Percentiles rank a stretch among this genome's conserved stretches.
Conservation (phyloP, 2,888 invertebrate species). For the Polyommatus icarus region DNA sequence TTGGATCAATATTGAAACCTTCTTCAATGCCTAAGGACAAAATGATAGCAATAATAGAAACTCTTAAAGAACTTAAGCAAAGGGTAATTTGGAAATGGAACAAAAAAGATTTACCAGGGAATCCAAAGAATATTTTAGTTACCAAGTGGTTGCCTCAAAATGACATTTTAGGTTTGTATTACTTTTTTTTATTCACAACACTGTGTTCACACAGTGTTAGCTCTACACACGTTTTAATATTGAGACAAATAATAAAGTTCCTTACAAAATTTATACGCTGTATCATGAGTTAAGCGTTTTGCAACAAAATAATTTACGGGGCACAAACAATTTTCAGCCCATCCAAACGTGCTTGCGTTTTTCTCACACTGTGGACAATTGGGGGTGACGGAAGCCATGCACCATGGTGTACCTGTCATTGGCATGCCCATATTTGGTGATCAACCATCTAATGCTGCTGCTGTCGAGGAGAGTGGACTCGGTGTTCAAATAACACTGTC, state of each 20-base stretch:
- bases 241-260: not conserved
- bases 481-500: slow-evolving; percentile 71
- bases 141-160: slow-evolving; percentile 86
- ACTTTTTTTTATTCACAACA: not conserved
- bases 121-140: slow-evolving; percentile 82
- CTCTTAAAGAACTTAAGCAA: slow-evolving; percentile 82
- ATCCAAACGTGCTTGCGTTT: slow-evolving; percentile 81
- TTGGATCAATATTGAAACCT: slow-evolving; percentile 86
- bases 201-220: too few relatives aligned
- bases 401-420: slow-evolving; percentile 81
- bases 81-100: slow-evolving; percentile 88
- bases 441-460: slow-evolving; percentile 79
- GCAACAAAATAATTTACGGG: not conserved
- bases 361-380: slow-evolving; percentile 81
- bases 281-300: not conserved
- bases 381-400: slow-evolving; percentile 80
- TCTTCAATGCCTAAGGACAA: slow-evolving; percentile 82
- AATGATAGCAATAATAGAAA: slow-evolving; percentile 79
- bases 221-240: not conserved
- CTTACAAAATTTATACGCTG: not conserved
- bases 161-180: slow-evolving; percentile 81
- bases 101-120: slow-evolving; percentile 67
- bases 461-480: slow-evolving; percentile 77
- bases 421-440: slow-evolving; percentile 82
- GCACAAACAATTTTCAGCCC: slow-evolving; percentile 58